Base-by-base conservation (phyloP, 2,113 vertebrate species). In the Stigmatopora nigra region DNA sequence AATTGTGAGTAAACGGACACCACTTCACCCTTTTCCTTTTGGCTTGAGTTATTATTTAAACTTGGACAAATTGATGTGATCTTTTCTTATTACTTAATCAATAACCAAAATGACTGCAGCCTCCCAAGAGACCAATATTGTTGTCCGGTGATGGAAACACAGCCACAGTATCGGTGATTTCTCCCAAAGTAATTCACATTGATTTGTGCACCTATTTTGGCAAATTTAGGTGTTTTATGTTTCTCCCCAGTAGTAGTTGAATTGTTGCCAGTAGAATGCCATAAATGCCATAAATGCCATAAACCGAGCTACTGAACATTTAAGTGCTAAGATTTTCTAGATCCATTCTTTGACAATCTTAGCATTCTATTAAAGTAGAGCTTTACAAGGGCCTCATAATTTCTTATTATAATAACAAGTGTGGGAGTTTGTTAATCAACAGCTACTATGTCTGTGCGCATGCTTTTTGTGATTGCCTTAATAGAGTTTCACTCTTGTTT, bases 191-290 rank as follows among this genome's bases (percentile, higher is more conserved):
- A 89, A 89, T 89, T 84, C 78, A 76, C 79, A 91, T 91, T 86
- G 89, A 91, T 91, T 85, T 87, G 84, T 77, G 71, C 63, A 73
- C 68, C 82, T 76, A 86, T 80, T 88, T 89, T 89, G 86, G 88
- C 87, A 88, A 90, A 90, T 90, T 82, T 83, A 86, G 77, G 81
- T 72, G 67, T 78, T 73, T 73, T 83, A 61, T 64, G 56, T 49
- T 72, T 68, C 36, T 25, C 48, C 60, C 45, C n/a, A 11, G 38
- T 62, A 61, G 51, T 49, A 61, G 71, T 61, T 71, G 41, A 65
- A 57, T 64, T 53, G 63, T 61, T 47, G 64, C 52, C 58, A 65
- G 38, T 74, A n/a, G 46, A n/a, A 31, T 46, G 45, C 15, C n/a
- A n/a, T n/a, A n/a, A n/a, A n/a, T n/a, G n/a, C n/a, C n/a, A n/a